These are phyloP conservation scores for Bucco capensis DNA, from an alignment of 2,113 vertebrate genomes.

Conservation along the genomic window DNA sequence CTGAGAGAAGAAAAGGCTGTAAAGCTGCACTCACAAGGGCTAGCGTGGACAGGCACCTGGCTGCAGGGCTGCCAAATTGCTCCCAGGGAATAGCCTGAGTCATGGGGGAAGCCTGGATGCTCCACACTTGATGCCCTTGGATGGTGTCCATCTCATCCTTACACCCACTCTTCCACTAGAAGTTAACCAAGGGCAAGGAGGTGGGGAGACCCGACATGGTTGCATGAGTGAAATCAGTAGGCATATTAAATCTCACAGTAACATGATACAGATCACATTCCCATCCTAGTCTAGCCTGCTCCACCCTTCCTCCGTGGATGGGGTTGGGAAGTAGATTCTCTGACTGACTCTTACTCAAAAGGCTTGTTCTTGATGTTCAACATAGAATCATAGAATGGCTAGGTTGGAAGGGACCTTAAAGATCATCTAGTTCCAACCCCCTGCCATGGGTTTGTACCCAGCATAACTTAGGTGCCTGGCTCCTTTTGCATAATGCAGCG, in stretches of 20 bases:
- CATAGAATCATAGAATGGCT: too few relatives aligned
- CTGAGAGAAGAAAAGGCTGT: neutral
- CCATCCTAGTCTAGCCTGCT: neutral
- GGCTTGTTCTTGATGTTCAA: neutral
- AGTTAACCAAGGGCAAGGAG: neutral
- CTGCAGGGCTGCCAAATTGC: neutral
- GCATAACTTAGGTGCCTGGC: neutral
- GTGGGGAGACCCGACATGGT: neutral
- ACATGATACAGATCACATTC: accelerated
- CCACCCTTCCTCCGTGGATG: neutral
- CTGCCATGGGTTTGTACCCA: neutral
- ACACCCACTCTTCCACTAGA: neutral
- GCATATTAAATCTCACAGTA: neutral
- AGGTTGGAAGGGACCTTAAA: too few relatives aligned
- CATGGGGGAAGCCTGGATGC: neutral
- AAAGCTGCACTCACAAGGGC: neutral
- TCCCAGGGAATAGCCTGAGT: neutral
- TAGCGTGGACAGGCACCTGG: neutral
- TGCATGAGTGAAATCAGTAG: neutral
- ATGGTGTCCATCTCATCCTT: accelerated
- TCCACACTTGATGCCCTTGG: neutral
- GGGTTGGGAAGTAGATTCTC: neutral
- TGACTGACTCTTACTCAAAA: neutral
- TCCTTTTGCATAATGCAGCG: neutral
- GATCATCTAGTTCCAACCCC: too few relatives aligned